phyloP scores from a whole-genome alignment of 1,140 invertebrate genomes.

The Drosophila fuyamai region DNA sequence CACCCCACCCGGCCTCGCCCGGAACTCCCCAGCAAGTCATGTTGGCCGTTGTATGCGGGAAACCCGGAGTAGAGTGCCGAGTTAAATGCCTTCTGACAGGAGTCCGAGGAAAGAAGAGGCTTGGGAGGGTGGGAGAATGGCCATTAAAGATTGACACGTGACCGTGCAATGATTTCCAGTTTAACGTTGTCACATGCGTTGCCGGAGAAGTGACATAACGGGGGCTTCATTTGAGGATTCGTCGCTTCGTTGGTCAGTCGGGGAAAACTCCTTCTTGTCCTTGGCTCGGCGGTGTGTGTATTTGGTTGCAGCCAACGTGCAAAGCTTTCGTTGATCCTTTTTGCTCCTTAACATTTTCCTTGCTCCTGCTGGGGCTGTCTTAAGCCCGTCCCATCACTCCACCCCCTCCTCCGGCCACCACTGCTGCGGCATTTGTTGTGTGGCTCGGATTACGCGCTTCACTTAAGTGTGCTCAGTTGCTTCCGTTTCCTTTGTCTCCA shows the following conservation, averaged over 20 bases:
- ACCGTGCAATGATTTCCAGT: constrained; percentile 84
- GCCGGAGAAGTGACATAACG: constrained; percentile 42
- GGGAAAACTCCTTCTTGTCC: constrained; percentile 10
- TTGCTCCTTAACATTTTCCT: constrained; percentile 69
- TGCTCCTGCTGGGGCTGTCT: constrained; percentile 29
- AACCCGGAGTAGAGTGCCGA: constrained; percentile 26
- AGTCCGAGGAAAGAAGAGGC: constrained; percentile 5
- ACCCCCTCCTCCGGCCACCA: neutral
- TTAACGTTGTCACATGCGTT: constrained; percentile 78
- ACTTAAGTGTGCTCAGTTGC: constrained; percentile 79
- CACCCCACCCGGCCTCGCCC: constrained; percentile 13
- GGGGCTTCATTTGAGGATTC: constrained; percentile 24
- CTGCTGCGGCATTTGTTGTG: constrained; percentile 70
- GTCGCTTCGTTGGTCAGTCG: constrained; percentile 29
- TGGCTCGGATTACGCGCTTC: constrained; percentile 82
- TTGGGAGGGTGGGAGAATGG: constrained; percentile 5
- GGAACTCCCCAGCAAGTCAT: constrained; percentile 14
- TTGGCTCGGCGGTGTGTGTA: constrained; percentile 1
- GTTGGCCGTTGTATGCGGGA: constrained; percentile 50
- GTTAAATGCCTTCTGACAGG: constrained; percentile 71
- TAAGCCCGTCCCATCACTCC: constrained; percentile 7
- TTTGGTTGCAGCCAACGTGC: constrained; percentile 72
- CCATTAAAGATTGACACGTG: constrained; percentile 84
- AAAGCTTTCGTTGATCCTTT: constrained; percentile 78
- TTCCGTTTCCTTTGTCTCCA: constrained; percentile 62